Percentiles rank a stretch among this genome's conserved stretches.
phyloP scores from a whole-genome alignment of 2,888 invertebrate species.

The Carcina quercana region DNA sequence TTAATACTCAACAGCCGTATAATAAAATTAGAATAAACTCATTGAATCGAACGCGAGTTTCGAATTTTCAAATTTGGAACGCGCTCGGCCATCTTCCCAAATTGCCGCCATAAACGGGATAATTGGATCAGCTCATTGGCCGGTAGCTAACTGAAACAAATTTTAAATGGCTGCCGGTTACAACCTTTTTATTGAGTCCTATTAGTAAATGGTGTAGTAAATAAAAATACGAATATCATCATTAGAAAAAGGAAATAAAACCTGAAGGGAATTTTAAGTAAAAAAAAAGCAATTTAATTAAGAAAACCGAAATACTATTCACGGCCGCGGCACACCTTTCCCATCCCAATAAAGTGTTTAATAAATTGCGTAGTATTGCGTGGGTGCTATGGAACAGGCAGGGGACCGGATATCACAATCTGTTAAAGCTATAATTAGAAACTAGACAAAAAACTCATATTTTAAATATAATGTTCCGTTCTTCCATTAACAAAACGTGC shows the following conservation, averaged over 20 bases:
- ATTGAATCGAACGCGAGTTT: conserved; percentile 53
- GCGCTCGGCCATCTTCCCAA: conserved; percentile 57
- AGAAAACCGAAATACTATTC: conserved; percentile 3
- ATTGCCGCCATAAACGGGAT: conserved; percentile 60
- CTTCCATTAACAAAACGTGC: too few relatives aligned
- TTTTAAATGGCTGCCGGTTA: conserved; percentile 32
- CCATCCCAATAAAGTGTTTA: conserved; percentile 14
- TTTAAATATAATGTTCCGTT: too few relatives aligned
- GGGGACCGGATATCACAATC: conserved; percentile 13
- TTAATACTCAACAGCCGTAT: conserved; percentile 36
- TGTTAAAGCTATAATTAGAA: conserved; percentile 2
- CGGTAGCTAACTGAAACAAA: conserved; percentile 62
- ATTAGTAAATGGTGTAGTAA: too few relatives aligned
- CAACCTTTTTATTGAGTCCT: neutral
- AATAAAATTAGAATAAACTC: conserved; percentile 61
- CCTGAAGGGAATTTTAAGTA: conserved; percentile 8
- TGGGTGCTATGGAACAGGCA: conserved; percentile 6
- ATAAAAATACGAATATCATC: neutral
- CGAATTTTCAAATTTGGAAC: conserved; percentile 58
- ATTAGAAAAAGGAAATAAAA: neutral
- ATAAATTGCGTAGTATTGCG: conserved; percentile 11
- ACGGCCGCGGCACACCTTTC: conserved; percentile 13
- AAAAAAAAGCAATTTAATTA: conserved; percentile 14
- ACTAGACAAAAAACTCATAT: too few relatives aligned
- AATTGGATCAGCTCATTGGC: conserved; percentile 64